These are phyloP conservation scores for Drosophila anceps DNA, from an alignment of 2,888 invertebrate genomes.

Conservation along the genomic window DNA sequence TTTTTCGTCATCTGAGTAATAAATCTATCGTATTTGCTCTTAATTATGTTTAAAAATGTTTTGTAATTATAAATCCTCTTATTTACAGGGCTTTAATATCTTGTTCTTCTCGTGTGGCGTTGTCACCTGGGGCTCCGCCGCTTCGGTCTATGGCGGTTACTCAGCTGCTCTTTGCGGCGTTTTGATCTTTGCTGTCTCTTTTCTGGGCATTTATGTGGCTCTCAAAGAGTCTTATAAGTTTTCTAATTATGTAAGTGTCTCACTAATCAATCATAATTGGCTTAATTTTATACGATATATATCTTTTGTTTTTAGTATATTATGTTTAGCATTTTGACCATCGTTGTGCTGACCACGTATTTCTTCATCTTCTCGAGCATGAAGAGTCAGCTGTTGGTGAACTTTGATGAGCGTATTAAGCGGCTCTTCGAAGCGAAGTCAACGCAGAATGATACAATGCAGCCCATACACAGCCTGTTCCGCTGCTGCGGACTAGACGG, in stretches of 20 bases:
- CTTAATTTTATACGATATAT: background rate
- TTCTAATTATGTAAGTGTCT: slow-evolving; percentile 67
- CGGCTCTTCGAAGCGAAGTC: slow-evolving; percentile 63
- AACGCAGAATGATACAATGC: slow-evolving; percentile 70
- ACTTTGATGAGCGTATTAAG: slow-evolving; percentile 70
- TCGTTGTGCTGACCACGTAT: slow-evolving; percentile 66
- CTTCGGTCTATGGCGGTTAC: slow-evolving; percentile 76
- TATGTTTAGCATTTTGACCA: slow-evolving; percentile 42
- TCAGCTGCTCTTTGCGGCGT: slow-evolving; percentile 65
- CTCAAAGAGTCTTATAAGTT: slow-evolving; percentile 77
- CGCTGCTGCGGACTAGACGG: slow-evolving; percentile 77
- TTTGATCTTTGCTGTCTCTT: slow-evolving; percentile 67
- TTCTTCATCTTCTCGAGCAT: slow-evolving; percentile 70
- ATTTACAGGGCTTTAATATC: slow-evolving; percentile 63
- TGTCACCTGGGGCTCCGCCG: slow-evolving; percentile 75
- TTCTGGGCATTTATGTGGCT: slow-evolving; percentile 77
- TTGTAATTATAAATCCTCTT: background rate
- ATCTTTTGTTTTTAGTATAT: slow-evolving; percentile 55
- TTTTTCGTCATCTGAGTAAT: too few relatives aligned
- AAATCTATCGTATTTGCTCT: too few relatives aligned
- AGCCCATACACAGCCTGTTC: slow-evolving; percentile 75
- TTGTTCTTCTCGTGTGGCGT: slow-evolving; percentile 81
- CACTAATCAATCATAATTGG: too few relatives aligned
- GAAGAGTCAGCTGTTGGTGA: slow-evolving; percentile 61
- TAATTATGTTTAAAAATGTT: background rate